These are phyloP conservation scores for Caenorhabditis plicata DNA, from an alignment of 2,888 invertebrate genomes.

Conservation along the genomic window DNA sequence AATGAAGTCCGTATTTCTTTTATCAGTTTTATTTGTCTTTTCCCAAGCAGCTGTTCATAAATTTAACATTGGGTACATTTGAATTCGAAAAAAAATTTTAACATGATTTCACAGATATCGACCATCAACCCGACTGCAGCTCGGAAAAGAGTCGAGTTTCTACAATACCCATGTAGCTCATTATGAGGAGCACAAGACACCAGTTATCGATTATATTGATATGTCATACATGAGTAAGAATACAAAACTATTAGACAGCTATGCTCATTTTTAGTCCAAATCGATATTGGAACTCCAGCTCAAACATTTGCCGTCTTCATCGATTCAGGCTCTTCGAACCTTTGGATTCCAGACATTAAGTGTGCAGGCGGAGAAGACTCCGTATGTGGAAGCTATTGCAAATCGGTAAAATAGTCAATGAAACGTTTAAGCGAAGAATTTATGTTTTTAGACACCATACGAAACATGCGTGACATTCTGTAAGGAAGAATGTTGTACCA, in stretches of 20 bases:
- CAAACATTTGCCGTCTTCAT: constrained; percentile 51
- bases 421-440: background rate
- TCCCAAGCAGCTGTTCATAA: constrained; percentile 31
- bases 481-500: constrained; percentile 32
- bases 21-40: constrained; percentile 10
- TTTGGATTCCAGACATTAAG: constrained; percentile 45
- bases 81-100: background rate
- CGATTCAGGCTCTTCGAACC: constrained; percentile 50
- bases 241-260: background rate
- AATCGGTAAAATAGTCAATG: constrained; percentile 7
- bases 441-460: constrained; percentile 31
- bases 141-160: no score
- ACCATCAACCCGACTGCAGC: constrained; percentile 18
- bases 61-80: constrained; percentile 16
- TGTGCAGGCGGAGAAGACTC: constrained; percentile 33
- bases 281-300: constrained; percentile 49
- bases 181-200: no score
- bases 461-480: constrained; percentile 47
- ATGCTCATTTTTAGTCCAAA: constrained; percentile 23
- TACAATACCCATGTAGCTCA: background rate
- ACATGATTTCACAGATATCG: constrained; percentile 23
- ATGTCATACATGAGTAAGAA: constrained; percentile 42
- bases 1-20: constrained; percentile 5
- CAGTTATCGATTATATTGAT: constrained; percentile 42
- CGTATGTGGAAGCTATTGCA: constrained; percentile 35